Conservation (phyloP, 2,888 invertebrate species). For the Euproctis similis region DNA sequence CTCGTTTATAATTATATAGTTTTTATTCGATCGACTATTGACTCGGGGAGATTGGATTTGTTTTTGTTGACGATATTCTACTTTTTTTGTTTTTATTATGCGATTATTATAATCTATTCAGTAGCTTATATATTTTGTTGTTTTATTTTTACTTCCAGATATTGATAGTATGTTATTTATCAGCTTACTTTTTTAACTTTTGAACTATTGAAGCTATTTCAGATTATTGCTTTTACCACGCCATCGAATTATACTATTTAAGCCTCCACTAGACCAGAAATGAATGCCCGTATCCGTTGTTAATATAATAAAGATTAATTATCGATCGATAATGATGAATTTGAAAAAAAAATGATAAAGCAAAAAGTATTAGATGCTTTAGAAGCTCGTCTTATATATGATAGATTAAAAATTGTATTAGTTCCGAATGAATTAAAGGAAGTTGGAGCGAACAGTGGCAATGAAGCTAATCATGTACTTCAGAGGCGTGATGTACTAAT, state of each 20-base stretch:
- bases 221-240: slow-evolving; percentile 13
- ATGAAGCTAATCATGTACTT: slow-evolving; percentile 24
- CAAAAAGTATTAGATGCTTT: slow-evolving; percentile 8
- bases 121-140: slow-evolving; percentile 6
- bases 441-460: no score
- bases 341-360: slow-evolving; percentile 13
- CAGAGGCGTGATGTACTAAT: slow-evolving; percentile 38
- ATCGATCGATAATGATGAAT: slow-evolving; percentile 17
- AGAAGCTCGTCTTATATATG: not conserved
- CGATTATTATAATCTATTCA: slow-evolving; percentile 6
- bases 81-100: not conserved
- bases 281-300: slow-evolving; percentile 13
- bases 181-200: slow-evolving; percentile 3
- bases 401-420: slow-evolving; percentile 8
- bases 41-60: slow-evolving; percentile 16
- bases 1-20: slow-evolving; percentile 19
- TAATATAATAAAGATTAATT: slow-evolving; percentile 20
- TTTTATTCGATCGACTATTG: slow-evolving; percentile 16
- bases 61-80: slow-evolving; percentile 2
- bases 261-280: slow-evolving; percentile 21
- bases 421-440: no score
- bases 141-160: slow-evolving; percentile 4
- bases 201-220: slow-evolving; percentile 10
- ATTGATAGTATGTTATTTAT: slow-evolving; percentile 8
- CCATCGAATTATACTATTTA: slow-evolving; percentile 14